Base-by-base conservation (phyloP, 2,888 invertebrate species). In the Aethes cnicana region DNA sequence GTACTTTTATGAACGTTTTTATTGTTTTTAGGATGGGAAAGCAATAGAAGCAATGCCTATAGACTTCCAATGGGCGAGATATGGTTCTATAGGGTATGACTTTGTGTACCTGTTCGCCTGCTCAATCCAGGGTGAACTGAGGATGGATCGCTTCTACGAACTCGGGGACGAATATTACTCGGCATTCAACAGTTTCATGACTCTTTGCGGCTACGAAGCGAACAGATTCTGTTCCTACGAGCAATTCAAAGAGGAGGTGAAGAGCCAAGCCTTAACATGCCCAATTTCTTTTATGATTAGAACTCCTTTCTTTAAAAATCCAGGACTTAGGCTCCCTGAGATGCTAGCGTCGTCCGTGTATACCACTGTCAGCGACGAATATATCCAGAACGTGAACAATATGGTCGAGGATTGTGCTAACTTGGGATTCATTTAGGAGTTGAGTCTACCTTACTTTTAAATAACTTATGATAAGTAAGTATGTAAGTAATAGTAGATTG, bases 41-140 rank as follows among this genome's bases (percentile, higher is more conserved):
- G 47, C 47, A 23, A 35, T 16, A 4, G 47, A 53, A 14, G 47
- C 23, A 4, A 41, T 47, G n/a, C 53, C 53, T 16, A 35, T 47
- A 21, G 53, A 53, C 28, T 53, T 47, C 41, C 47, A 47, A n/a
- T 47, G 53, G 47, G 14, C 47, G 2, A 28, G 12, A 35, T 53
- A 53, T 16, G 53, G 47, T 0, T 47, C 53, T 1, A 47, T 47
- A 32, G 53, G 39, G 1, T 41, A 53, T 35, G 53, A 53, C 9
- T 28, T 46, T n/a, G 47, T 53, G 47, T 53, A 47, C 11, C 5
- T 53, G 4, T 53, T 53, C 28, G 4, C 25, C 4, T 11, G 23
- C n/a, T 47, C 53, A 1, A 20, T 41, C 2, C 21, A 11, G 3
- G 26, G 37, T 4, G 36, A 53, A 1, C 9, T 53, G 7, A 20